phyloP scores from a whole-genome alignment of 2,797 vertebrate species.

The Dryobates pubescens region DNA sequence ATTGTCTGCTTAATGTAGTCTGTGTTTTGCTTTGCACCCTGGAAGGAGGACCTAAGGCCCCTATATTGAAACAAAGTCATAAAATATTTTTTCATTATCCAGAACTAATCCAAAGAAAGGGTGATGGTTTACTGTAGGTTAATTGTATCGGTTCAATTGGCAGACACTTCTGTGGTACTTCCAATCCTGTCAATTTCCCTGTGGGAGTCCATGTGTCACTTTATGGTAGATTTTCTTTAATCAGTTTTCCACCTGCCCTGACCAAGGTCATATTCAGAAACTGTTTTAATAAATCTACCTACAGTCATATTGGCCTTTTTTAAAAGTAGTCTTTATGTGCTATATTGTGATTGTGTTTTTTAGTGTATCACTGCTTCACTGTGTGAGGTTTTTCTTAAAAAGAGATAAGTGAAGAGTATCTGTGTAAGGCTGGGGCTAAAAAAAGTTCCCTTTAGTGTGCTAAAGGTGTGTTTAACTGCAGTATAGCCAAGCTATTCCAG shows the following conservation, averaged over 20 bases:
- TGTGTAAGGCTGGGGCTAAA: neutral
- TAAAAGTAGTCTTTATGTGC: neutral
- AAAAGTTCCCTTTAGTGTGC: neutral
- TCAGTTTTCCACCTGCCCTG: neutral
- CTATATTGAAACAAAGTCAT: neutral
- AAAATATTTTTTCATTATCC: neutral
- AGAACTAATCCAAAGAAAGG: neutral
- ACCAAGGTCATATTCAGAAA: neutral
- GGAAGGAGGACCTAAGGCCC: neutral
- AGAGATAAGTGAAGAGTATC: neutral
- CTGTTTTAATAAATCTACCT: neutral
- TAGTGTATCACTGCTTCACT: neutral
- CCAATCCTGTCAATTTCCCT: neutral
- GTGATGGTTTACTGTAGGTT: neutral
- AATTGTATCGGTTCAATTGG: neutral
- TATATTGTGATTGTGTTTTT: neutral
- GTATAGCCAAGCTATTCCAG: neutral
- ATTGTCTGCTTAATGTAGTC: neutral
- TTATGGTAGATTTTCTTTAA: neutral
- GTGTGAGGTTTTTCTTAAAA: accelerated
- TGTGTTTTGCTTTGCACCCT: neutral
- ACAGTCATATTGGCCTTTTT: neutral
- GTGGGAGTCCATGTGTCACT: neutral
- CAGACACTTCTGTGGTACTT: neutral
- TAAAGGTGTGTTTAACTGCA: neutral